These are phyloP conservation scores for Paralichthys olivaceus DNA, from an alignment of 2,113 vertebrate species.

Conservation along the genomic window DNA sequence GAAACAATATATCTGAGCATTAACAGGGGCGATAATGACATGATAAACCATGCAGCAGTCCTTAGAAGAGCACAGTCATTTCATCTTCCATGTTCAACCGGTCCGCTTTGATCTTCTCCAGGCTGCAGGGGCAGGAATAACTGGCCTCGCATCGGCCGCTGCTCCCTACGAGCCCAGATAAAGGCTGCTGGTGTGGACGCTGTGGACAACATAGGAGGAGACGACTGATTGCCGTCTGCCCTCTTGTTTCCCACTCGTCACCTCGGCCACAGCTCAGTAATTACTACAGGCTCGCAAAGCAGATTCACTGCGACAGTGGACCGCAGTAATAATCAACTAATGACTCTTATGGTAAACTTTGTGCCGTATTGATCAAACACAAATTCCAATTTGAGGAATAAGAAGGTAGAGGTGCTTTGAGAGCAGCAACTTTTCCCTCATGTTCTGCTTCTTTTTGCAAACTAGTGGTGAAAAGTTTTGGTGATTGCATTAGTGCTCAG, in stretches of 20 bases:
- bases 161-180: constrained; percentile 67
- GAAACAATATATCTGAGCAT: constrained; percentile 11
- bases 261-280: constrained; percentile 42
- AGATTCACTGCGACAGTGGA: constrained; percentile 16
- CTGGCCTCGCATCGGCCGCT: constrained; percentile 47
- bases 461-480: neutral
- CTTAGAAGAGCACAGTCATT: constrained; percentile 61
- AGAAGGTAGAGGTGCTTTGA: neutral
- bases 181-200: constrained; percentile 47
- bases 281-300: constrained; percentile 32
- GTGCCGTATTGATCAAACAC: constrained; percentile 2
- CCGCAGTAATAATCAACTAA: neutral
- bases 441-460: neutral
- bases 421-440: neutral
- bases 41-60: constrained; percentile 57
- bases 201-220: constrained; percentile 51
- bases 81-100: constrained; percentile 57
- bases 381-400: constrained; percentile 9
- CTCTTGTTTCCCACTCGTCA: constrained; percentile 48
- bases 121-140: constrained; percentile 63
- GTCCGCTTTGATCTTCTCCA: constrained; percentile 74
- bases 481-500: neutral
- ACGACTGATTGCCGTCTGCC: constrained; percentile 53
- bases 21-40: constrained; percentile 66
- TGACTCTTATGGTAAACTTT: neutral